Conservation (phyloP, 2,113 vertebrate genomes). For the Spea bombifrons region DNA sequence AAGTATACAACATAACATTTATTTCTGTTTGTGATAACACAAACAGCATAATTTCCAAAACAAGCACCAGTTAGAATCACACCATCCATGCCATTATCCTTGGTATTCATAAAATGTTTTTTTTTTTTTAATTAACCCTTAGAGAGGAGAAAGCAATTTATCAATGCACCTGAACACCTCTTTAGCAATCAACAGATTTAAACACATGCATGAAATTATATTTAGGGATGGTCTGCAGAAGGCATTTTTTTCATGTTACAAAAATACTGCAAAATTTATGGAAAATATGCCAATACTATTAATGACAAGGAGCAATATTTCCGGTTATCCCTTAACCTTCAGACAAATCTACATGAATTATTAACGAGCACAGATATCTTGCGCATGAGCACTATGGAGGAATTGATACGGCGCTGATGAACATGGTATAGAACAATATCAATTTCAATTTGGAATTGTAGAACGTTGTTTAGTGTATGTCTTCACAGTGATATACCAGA, state of each 20-base stretch:
- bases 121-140: background rate
- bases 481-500: conserved; percentile 99
- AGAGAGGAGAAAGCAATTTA: background rate
- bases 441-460: conserved; percentile 72
- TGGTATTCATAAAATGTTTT: background rate
- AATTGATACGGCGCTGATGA: background rate
- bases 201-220: conserved; percentile 22
- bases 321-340: background rate
- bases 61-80: conserved; percentile 14
- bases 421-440: conserved; percentile 68
- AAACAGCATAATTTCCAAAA: conserved; percentile 1
- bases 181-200: conserved; percentile 18
- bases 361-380: background rate
- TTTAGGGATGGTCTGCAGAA: conserved; percentile 7
- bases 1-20: conserved; percentile 76
- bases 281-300: conserved; percentile 20
- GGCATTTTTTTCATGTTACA: conserved; percentile 29
- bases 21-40: conserved; percentile 54
- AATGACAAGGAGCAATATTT: conserved; percentile 13
- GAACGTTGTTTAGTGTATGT: conserved; percentile 84
- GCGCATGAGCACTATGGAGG: conserved; percentile 8
- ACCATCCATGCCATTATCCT: conserved; percentile 9
- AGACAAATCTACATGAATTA: conserved; percentile 16
- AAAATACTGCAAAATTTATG: conserved; percentile 43
- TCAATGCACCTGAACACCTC: background rate